Base-by-base conservation (phyloP, 2,113 vertebrate species). In the Colius striatus region DNA sequence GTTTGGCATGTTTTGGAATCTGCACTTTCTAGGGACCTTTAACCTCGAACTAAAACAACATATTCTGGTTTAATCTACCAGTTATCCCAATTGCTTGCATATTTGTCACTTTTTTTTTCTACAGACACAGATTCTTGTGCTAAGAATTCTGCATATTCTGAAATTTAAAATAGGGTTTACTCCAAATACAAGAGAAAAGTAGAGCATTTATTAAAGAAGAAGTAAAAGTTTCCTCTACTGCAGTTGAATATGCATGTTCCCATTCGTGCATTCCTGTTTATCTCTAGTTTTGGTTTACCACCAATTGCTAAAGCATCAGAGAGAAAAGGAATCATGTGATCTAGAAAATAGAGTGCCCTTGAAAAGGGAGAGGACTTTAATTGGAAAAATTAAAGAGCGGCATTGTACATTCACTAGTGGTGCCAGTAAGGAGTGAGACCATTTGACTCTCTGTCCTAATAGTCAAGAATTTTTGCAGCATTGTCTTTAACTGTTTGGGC, bases 51-150 rank as follows among this genome's bases (percentile, higher is more conserved):
- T 71, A 53, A 85, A 65, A 29, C 1, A 87, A 68, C 16, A 8
- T 89, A 20, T 75, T 76, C 65, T 92, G 19, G 26, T 77, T 93
- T 94, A 89, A 94, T 15, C 12, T 81, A 84, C 26, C 66, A 76
- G 11, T 82, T 95, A 90, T 87, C 66, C 68, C 78, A 84, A 20
- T 38, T 88, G 48, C 41, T 90, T 91, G n/a, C 18, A 16, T 71
- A 76, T 55, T 71, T 80, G 51, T n/a, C 55, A 43, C 29, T 23
- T 71, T 30, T 55, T 84, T 85, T 92, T 61, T 43, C 57, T 68
- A 27, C 16, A 76, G n/a, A 38, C 15, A 45, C 10, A 65, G 7
- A 36, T 85, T 45, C 30, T 74, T 79, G 27, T 90, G 55, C 51
- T 93, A 55, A 92, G 25, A 67, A 43, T 58, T 82, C 11, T 86